Base-by-base conservation (phyloP, 2,797 vertebrate genomes). In the Percopsis omiscomaycus region DNA sequence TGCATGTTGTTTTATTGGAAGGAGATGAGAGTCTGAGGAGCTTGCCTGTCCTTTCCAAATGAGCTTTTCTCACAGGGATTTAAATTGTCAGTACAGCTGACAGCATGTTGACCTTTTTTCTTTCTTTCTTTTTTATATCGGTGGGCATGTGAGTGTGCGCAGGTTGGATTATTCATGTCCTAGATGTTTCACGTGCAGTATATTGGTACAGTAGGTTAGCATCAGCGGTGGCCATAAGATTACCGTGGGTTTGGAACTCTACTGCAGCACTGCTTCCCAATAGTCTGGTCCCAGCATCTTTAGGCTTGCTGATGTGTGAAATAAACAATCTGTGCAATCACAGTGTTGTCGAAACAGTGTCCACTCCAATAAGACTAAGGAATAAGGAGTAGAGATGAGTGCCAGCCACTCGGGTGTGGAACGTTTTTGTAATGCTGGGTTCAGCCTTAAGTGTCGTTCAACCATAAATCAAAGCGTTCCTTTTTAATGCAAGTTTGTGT, bases 281-380 rank as follows among this genome's bases (percentile, higher is more conserved):
- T 81, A 68, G 63, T 73, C 67, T 59, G 45, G 48, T 48, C 27
- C 84, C 74, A 73, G 84, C 73, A 83, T 54, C 46, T 74, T 14
- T 54, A 51, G 46, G 54, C 70, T 73, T 68, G 68, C 75, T 82
- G 78, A 82, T 74, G 72, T 83, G 78, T 74, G 82, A 87, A 84
- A 79, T 78, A 82, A 86, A 86, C 72, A 80, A 64, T 83, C 61
- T 77, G 67, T 58, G 37, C 45, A 1, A 16, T 60, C 69, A 62
- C 73, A 52, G 68, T 76, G 66, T 45, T 22, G 42, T 65, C 55
- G 50, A 68, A 70, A 68, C 65, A 15, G 37, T 4, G 12, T 51
- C 57, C 60, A 22, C 45, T 73, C 48, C 4, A 54, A 27, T 57
- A 59, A 65, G 59, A 5, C 14, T 66, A 22, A 22, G 22, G 22